phyloP scores from a whole-genome alignment of 2,888 invertebrate genomes.

The Endomychus coccineus region DNA sequence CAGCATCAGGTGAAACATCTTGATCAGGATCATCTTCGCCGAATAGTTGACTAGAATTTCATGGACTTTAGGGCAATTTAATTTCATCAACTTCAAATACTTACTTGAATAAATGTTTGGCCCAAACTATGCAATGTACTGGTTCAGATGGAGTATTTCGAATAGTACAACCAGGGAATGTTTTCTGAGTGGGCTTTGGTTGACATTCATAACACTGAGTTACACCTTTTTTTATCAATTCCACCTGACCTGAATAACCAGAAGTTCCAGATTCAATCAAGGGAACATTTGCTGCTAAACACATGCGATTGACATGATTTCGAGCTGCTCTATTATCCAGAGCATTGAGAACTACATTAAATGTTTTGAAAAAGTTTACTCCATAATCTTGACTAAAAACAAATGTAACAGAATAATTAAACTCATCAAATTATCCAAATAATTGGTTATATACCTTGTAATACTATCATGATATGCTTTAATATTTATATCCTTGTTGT shows the following conservation, averaged over 20 bases:
- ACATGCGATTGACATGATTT: conserved; percentile 98
- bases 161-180: conserved; percentile 97
- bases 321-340: conserved; percentile 93
- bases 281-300: conserved; percentile 88
- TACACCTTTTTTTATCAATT: conserved; percentile 73
- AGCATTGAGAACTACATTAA: conserved; percentile 90
- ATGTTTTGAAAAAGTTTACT: conserved; percentile 84
- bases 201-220: conserved; percentile 97
- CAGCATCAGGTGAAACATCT: conserved; percentile 95
- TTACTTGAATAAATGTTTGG: conserved; percentile 96
- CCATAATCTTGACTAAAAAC: conserved; percentile 79
- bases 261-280: conserved; percentile 96
- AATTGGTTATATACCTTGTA: conserved; percentile 60
- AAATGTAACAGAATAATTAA: neutral
- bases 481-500: conserved; percentile 84
- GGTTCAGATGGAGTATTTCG: conserved; percentile 98
- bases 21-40: conserved; percentile 95
- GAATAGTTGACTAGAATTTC: conserved; percentile 95
- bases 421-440: neutral
- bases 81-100: too few species aligned
- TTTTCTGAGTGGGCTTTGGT: conserved; percentile 83
- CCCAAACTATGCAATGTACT: conserved; percentile 99
- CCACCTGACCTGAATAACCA: conserved; percentile 95
- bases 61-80: too few species aligned
- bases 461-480: conserved; percentile 89